Evolutionary conservation across 2,888 invertebrate genomes (phyloP), one percentile per base, ranked within the genome.

Genomic region (Pyrrhia umbra): DNA sequence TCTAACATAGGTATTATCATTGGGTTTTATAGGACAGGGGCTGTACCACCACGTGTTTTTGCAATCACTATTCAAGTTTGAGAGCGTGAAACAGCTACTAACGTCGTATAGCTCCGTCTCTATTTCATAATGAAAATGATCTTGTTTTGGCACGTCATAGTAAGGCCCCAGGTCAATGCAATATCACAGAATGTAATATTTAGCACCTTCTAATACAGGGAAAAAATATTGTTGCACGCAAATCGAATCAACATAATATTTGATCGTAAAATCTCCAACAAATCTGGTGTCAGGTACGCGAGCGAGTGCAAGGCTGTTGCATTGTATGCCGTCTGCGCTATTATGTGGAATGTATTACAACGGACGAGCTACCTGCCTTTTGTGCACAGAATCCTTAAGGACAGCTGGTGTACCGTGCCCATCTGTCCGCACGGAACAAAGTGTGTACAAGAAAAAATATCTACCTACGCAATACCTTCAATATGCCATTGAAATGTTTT

Each of bases 321-420:
- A 76, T 77, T 77, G 77, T 77, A 54, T 62, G 70, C 55, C 16
- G 47, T 37, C 56, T 43, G 68, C 50, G 47, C 71, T 63, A 74
- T 81, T 81, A 75, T 80, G 66, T 71, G 58, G 61, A 61, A 73
- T 67, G 65, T 74, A 80, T 58, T 60, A 64, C 47, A 50, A 27
- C n/a, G n/a, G n/a, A n/a, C 27, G 50, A 46, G 54, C 63, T 84
- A 84, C 83, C 85, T 83, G 84, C 79, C 77, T 77, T 82, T 85
- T 85, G 83, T 85, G 69, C 71, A 23, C 25, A 43, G 43, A 25
- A 55, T 68, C 66, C 70, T 69, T 69, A 73, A 61, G 65, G 74
- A 78, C 85, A 85, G 83, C 83, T 82, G 50, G 72, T 69, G 73
- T 80, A 69, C 16, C 56, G 50, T 15, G 23, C 61, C 59, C 83